Percentiles rank a stretch among this genome's conserved stretches.
phyloP scores from a whole-genome alignment of 2,113 vertebrate genomes.

The Brienomyrus brachyistius region DNA sequence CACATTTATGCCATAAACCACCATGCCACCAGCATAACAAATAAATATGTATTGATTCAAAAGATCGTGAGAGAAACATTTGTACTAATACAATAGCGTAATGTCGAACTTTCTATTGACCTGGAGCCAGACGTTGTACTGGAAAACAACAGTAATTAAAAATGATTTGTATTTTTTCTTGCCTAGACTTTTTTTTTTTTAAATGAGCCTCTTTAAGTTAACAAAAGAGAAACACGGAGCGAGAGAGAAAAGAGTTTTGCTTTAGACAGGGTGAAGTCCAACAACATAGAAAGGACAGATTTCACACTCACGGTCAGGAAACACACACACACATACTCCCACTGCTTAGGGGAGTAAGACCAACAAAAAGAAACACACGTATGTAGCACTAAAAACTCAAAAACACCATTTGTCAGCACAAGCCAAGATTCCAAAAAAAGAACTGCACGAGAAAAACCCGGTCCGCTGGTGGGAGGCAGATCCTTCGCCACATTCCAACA shows the following conservation, averaged over 20 bases:
- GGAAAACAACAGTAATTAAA: neutral
- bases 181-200: neutral
- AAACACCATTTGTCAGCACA: conserved; percentile 13
- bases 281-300: neutral
- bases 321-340: neutral
- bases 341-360: neutral
- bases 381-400: neutral
- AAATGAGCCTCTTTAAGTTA: neutral
- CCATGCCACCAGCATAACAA: neutral
- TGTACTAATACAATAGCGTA: neutral
- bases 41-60: neutral
- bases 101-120: neutral
- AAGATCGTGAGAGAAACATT: neutral
- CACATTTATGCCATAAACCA: neutral
- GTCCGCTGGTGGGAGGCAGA: neutral
- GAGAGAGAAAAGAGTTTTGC: neutral
- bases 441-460: neutral
- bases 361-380: conserved; percentile 2
- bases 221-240: neutral
- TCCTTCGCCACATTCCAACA: neutral
- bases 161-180: neutral
- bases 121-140: neutral
- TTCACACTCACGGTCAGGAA: neutral
- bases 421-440: neutral
- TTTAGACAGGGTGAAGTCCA: neutral